Evolutionary conservation across 2,888 invertebrate genomes (phyloP), one percentile per base, ranked within the genome.

Genomic region (Brenthis ino): DNA sequence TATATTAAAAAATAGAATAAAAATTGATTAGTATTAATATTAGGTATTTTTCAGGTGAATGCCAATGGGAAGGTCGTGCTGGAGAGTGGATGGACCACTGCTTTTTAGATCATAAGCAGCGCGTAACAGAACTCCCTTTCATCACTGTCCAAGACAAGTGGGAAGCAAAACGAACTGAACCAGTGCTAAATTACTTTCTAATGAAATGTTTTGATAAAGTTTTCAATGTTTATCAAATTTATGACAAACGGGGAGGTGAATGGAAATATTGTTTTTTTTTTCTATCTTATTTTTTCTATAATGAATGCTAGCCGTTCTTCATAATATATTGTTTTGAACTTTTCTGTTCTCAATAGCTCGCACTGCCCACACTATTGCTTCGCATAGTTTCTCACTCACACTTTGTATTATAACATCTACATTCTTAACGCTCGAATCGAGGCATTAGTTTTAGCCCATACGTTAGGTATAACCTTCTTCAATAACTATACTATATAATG

Each of bases 71-170:
- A 76, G 95, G 95, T 1, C 85, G 91, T 37, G 94, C 95, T 71
- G 93, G 94, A 2, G 93, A 94, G 65, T 95, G 95, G 95, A 93
- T 94, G 86, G 93, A 94, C 74, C 95, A 95, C 77, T 92, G 95
- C 77, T 94, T 94, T 76, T 69, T 77, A 43, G 85, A 91, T 14
- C 95, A 95, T 76, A 85, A 86, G 64, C 86, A 93, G 67, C 93
- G 89, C 74, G 93, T 95, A 68, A 85, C 92, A 2, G 93, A 93
- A 65, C 81, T 93, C 3, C 93, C 93, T 55, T 93, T 93, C 79
- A 93, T 93, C 76, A 90, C 89, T 3, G 85, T 93, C 67, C 89
- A 88, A 74, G 90, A 93, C 76, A 87, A 83, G 74, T 93, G 93
- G 93, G 85, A 91, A 67, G 85, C 91, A 3, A 93, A 91, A 77